Conservation (phyloP, 2,797 vertebrate species). For the Scarus forsteni region DNA sequence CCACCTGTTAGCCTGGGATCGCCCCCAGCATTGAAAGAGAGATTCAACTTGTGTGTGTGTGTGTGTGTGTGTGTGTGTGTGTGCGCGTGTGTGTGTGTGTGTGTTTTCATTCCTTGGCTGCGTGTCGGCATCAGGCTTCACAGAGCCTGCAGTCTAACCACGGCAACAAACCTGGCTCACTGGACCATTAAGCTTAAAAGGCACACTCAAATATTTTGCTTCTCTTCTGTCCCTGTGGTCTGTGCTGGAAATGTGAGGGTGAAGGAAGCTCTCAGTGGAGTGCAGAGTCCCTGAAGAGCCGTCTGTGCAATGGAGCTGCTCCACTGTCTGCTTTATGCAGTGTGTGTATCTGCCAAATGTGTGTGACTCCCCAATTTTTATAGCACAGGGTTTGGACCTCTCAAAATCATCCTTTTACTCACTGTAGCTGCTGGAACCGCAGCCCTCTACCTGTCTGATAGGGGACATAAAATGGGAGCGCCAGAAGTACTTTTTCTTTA, state of each 20-base stretch:
- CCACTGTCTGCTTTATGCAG: slow-evolving; percentile 36
- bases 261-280: slow-evolving; percentile 54
- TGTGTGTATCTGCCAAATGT: slow-evolving; percentile 1
- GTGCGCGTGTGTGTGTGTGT: slow-evolving; percentile 11
- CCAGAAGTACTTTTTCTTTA: neutral
- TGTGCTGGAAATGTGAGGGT: slow-evolving; percentile 43
- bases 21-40: slow-evolving; percentile 48
- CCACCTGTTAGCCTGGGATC: slow-evolving; percentile 63
- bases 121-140: slow-evolving; percentile 45
- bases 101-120: slow-evolving; percentile 26
- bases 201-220: slow-evolving; percentile 38
- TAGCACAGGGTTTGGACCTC: neutral
- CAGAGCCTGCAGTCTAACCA: slow-evolving; percentile 30
- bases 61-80: neutral
- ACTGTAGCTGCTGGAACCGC: neutral
- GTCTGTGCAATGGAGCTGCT: slow-evolving; percentile 47
- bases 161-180: slow-evolving; percentile 55
- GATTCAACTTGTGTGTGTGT: slow-evolving; percentile 3
- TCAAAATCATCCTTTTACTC: neutral
- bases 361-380: slow-evolving; percentile 11
- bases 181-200: slow-evolving; percentile 61
- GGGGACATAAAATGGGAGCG: slow-evolving; percentile 11
- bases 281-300: slow-evolving; percentile 42
- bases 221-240: slow-evolving; percentile 29
- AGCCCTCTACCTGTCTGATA: slow-evolving; percentile 10